phyloP scores from a whole-genome alignment of 2,113 vertebrate species.

The Ptilonorhynchus violaceus region DNA sequence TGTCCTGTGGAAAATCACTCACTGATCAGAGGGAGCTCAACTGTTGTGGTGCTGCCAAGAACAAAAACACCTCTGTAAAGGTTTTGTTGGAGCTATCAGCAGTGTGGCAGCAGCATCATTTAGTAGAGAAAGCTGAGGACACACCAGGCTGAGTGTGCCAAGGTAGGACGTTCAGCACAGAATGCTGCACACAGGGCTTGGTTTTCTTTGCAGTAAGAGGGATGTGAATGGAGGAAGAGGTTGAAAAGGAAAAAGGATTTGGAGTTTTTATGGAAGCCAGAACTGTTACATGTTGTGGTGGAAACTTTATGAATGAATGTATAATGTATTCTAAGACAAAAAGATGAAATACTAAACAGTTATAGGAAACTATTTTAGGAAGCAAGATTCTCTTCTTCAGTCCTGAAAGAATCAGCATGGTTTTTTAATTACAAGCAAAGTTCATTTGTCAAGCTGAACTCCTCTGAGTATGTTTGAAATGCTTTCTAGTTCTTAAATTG shows the following conservation, averaged over 20 bases:
- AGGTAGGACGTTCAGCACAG: not conserved
- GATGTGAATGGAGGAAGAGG: not conserved
- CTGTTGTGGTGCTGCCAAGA: not conserved
- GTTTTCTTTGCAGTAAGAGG: not conserved
- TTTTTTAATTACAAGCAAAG: conserved; percentile 39
- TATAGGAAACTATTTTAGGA: not conserved
- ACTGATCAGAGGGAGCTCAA: rapidly evolving
- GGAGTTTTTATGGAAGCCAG: not conserved
- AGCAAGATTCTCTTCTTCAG: not conserved
- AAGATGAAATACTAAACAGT: not conserved
- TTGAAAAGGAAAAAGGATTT: not conserved
- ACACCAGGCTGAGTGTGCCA: rapidly evolving
- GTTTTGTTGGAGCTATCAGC: not conserved
- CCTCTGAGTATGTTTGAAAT: conserved; percentile 9
- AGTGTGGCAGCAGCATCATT: not conserved
- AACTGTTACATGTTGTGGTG: not conserved
- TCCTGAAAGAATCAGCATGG: not conserved
- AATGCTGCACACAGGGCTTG: rapidly evolving
- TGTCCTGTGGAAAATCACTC: not conserved
- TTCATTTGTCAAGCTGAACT: conserved; percentile 44
- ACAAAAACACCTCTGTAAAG: not conserved
- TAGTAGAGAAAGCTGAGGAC: not conserved
- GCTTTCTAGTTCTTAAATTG: conserved; percentile 44
- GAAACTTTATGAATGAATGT: not conserved
- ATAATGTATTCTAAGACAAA: not conserved